phyloP scores from a whole-genome alignment of 2,888 invertebrate genomes.

The Charanyca ferruginea region DNA sequence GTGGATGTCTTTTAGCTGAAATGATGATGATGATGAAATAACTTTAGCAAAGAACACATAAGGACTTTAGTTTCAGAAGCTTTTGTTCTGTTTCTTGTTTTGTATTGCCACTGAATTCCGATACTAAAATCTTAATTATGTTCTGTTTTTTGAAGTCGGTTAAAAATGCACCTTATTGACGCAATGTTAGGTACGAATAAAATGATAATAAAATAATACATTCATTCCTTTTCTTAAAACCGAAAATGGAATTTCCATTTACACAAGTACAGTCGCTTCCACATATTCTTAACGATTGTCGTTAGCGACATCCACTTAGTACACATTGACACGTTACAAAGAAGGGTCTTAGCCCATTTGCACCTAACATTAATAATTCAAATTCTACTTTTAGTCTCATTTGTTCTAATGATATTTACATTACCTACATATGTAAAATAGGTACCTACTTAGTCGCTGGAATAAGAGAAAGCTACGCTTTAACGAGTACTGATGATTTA shows the following conservation, averaged over 20 bases:
- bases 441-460: neutral
- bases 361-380: conserved; percentile 24
- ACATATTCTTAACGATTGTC: conserved; percentile 2
- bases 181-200: too few species aligned
- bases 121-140: too few species aligned
- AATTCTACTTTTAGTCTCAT: conserved; percentile 21
- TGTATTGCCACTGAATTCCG: too few species aligned
- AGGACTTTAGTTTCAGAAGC: too few species aligned
- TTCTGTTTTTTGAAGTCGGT: too few species aligned
- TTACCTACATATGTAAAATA: conserved; percentile 11
- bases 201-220: neutral
- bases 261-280: neutral
- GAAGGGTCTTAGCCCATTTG: conserved; percentile 13
- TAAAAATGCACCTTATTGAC: too few species aligned
- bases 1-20: too few species aligned
- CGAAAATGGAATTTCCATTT: neutral
- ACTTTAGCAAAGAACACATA: too few species aligned
- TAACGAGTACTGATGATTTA: conserved; percentile 3
- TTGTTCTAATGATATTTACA: conserved; percentile 11
- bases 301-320: neutral
- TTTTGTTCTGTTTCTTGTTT: too few species aligned
- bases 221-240: neutral
- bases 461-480: neutral
- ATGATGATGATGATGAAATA: too few species aligned
- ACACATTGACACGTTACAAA: conserved; percentile 8